These are phyloP conservation scores for Cygnus atratus DNA, from an alignment of 2,113 vertebrate genomes.

Conservation along the genomic window DNA sequence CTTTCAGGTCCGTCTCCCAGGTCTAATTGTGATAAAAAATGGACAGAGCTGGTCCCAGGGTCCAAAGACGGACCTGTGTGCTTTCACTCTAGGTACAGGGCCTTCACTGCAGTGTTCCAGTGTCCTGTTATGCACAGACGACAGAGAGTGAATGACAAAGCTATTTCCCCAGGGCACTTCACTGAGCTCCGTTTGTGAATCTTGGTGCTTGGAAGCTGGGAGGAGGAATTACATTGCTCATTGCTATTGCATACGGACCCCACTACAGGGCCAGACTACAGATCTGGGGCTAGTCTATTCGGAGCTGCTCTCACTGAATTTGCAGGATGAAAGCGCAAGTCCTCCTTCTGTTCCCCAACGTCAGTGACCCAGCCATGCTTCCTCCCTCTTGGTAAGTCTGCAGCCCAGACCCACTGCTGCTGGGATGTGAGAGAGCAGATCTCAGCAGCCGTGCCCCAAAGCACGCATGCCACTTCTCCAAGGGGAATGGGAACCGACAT, in stretches of 20 bases:
- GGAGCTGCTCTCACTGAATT: neutral
- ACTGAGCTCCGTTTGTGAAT: conserved; percentile 46
- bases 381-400: neutral
- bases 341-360: neutral
- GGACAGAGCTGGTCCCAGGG: neutral
- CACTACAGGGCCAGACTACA: neutral
- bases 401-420: fast-evolving
- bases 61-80: neutral
- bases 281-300: neutral
- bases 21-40: neutral
- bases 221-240: conserved; percentile 7
- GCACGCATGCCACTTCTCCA: neutral
- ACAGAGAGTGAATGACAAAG: conserved; percentile 69
- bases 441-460: neutral
- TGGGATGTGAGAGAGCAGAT: neutral
- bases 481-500: neutral
- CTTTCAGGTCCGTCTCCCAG: neutral
- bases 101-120: neutral
- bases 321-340: neutral
- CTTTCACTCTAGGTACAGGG: neutral
- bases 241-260: neutral
- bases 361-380: neutral
- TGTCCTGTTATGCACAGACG: conserved; percentile 45
- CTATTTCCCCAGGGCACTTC: conserved; percentile 52
- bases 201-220: neutral